These are phyloP conservation scores for Cyprinodon variegatus DNA, from an alignment of 2,113 vertebrate genomes.

Conservation along the genomic window DNA sequence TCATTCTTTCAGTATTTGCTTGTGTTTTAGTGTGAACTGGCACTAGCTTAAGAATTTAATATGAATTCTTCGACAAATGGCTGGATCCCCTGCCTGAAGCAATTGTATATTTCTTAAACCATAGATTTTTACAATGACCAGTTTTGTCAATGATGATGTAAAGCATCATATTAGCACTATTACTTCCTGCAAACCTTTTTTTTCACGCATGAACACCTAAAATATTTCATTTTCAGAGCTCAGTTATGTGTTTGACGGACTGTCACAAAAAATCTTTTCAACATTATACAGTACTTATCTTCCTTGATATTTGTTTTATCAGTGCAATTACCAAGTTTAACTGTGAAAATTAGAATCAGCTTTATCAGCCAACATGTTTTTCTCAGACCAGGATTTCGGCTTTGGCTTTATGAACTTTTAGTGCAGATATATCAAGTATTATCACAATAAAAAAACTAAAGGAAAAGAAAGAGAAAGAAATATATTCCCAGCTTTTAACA, in stretches of 20 bases:
- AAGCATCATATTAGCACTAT: slow-evolving; percentile 15
- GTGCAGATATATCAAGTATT: too few species aligned
- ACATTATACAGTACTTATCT: neutral
- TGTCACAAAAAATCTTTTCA: neutral
- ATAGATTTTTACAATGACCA: slow-evolving; percentile 62
- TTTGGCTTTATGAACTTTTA: too few species aligned
- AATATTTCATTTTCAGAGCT: slow-evolving; percentile 3
- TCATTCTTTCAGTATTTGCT: slow-evolving; percentile 71
- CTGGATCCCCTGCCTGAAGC: slow-evolving; percentile 49
- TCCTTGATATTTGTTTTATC: slow-evolving; percentile 18
- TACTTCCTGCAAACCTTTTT: slow-evolving; percentile 16
- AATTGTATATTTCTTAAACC: slow-evolving; percentile 50
- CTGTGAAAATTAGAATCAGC: neutral
- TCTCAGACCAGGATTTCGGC: too few species aligned
- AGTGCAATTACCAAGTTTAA: slow-evolving; percentile 20
- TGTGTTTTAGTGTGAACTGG: slow-evolving; percentile 71
- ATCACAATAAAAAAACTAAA: too few species aligned
- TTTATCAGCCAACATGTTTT: too few species aligned
- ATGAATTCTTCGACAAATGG: slow-evolving; percentile 53
- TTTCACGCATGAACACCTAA: slow-evolving; percentile 16
- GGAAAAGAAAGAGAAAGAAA: too few species aligned
- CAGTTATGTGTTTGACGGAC: slow-evolving; percentile 6
- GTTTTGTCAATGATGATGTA: slow-evolving; percentile 42
- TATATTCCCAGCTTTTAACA: too few species aligned
- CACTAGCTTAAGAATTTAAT: slow-evolving; percentile 48